Conservation (phyloP, 2,888 invertebrate genomes). For the Tholera decimalis region DNA sequence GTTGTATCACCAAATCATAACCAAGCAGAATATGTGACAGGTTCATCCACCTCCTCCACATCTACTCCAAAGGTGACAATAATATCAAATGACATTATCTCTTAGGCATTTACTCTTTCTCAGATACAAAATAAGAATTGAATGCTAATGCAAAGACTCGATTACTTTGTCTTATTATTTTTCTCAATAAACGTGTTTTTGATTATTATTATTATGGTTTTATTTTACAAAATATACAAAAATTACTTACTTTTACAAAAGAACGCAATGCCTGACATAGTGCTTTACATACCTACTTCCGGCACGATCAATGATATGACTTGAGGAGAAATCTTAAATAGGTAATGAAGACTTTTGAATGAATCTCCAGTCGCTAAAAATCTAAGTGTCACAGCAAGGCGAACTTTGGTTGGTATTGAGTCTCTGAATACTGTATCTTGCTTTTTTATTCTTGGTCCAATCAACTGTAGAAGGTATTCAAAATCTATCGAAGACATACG, state of each 20-base stretch:
- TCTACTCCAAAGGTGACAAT: slow-evolving; percentile 41
- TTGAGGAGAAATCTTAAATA: slow-evolving; percentile 22
- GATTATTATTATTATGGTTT: slow-evolving; percentile 29
- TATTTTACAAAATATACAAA: slow-evolving; percentile 8
- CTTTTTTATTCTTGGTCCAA: slow-evolving; percentile 32
- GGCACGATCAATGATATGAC: slow-evolving; percentile 31
- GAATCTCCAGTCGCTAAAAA: slow-evolving; percentile 41
- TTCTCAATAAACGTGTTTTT: slow-evolving; percentile 43
- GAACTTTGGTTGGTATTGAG: slow-evolving; percentile 27
- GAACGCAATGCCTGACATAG: slow-evolving; percentile 35
- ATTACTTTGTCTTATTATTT: slow-evolving; percentile 38
- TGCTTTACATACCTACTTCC: slow-evolving; percentile 34
- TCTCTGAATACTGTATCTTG: slow-evolving; percentile 26
- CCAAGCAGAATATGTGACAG: slow-evolving; percentile 36
- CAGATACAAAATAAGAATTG: slow-evolving; percentile 41
- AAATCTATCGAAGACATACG: slow-evolving; percentile 42
- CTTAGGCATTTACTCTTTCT: slow-evolving; percentile 40
- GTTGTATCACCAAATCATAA: slow-evolving; percentile 36
- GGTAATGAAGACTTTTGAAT: slow-evolving; percentile 23
- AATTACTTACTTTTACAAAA: slow-evolving; percentile 52
- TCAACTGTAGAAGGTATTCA: slow-evolving; percentile 49
- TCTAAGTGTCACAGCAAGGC: slow-evolving; percentile 29
- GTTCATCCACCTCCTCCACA: slow-evolving; percentile 35
- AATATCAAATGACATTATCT: slow-evolving; percentile 41
- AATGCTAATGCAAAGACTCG: slow-evolving; percentile 32